phyloP scores from a whole-genome alignment of 2,888 invertebrate genomes.

The Microctonus brassicae region DNA sequence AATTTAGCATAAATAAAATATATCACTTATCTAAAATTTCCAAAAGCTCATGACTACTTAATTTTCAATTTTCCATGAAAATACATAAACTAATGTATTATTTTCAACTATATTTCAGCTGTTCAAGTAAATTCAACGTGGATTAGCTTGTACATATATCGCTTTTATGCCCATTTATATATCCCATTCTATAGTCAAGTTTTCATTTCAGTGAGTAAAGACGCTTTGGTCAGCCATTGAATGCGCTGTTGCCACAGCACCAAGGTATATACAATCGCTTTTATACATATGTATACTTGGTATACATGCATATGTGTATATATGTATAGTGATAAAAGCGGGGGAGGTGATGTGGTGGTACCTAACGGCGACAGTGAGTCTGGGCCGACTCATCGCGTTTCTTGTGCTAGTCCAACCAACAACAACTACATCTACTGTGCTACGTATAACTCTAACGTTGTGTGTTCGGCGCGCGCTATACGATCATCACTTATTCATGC shows the following conservation, averaged over 20 bases:
- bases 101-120: background rate
- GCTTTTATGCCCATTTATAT: background rate
- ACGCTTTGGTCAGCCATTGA: conserved; percentile 23
- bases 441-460: background rate
- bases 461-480: conserved; percentile 42
- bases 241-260: background rate
- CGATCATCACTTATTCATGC: conserved; percentile 64
- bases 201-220: conserved; percentile 29
- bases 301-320: background rate
- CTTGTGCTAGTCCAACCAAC: conserved; percentile 21
- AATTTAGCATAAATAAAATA: background rate
- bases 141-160: background rate
- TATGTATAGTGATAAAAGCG: conserved; percentile 11
- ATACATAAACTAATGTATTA: background rate
- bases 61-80: background rate
- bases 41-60: conserved; percentile 8
- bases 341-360: conserved; percentile 14
- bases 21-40: background rate
- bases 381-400: conserved; percentile 45
- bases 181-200: background rate
- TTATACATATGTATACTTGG: background rate
- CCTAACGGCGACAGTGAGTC: conserved; percentile 55
- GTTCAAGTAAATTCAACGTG: background rate
- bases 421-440: conserved; percentile 34
- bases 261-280: background rate